Evolutionary conservation across 2,888 invertebrate genomes (phyloP).

Genomic region (Rhagium mordax): DNA sequence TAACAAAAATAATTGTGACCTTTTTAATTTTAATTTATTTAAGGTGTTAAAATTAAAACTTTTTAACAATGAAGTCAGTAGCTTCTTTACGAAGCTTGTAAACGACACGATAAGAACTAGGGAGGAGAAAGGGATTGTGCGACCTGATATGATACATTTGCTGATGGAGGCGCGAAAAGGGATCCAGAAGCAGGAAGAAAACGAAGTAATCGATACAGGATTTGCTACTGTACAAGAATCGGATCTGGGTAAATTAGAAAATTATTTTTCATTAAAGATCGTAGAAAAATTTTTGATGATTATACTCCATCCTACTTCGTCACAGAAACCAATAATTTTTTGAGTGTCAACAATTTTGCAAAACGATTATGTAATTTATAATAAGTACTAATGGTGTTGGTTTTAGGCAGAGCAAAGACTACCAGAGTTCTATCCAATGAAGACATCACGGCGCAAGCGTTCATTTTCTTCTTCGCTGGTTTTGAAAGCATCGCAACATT

Average conservation of each 20-base stretch:
- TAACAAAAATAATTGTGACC: too few species aligned
- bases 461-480: slow-evolving; percentile 71
- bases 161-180: slow-evolving; percentile 70
- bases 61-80: neutral
- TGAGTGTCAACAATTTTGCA: too few species aligned
- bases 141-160: slow-evolving; percentile 75
- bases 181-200: slow-evolving; percentile 42
- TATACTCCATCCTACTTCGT: too few species aligned
- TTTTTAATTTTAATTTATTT: neutral
- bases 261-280: neutral
- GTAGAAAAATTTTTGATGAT: too few species aligned
- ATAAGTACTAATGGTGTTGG: too few species aligned
- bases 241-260: neutral
- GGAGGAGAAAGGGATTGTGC: slow-evolving; percentile 69
- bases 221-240: slow-evolving; percentile 55
- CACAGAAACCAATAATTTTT: too few species aligned
- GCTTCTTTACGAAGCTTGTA: slow-evolving; percentile 50
- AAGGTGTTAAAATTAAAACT: neutral
- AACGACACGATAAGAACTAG: slow-evolving; percentile 69
- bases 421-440: slow-evolving; percentile 65
- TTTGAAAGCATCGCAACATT: slow-evolving; percentile 70
- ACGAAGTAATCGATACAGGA: slow-evolving; percentile 48
- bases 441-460: slow-evolving; percentile 74
- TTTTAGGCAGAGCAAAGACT: too few species aligned
- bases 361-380: too few species aligned